These are phyloP conservation scores for Tricholauxania praeusta DNA, from an alignment of 2,888 invertebrate species.

Conservation along the genomic window DNA sequence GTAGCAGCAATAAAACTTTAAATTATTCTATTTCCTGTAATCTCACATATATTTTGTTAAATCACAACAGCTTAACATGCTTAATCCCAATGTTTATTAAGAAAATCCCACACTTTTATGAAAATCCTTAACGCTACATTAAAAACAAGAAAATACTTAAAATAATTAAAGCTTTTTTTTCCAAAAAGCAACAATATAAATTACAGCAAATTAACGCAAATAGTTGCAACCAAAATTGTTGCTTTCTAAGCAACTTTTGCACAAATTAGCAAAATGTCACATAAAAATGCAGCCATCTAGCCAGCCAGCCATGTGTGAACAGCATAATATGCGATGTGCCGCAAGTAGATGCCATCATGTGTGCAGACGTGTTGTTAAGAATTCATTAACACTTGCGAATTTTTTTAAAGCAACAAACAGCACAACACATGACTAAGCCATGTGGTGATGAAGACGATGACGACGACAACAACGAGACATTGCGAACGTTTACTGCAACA, in stretches of 20 bases:
- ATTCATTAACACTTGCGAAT: slow-evolving; percentile 31
- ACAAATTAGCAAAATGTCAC: slow-evolving; percentile 28
- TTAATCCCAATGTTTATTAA: too few relatives aligned
- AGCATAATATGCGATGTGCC: not conserved
- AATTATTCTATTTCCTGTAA: too few relatives aligned
- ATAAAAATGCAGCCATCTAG: slow-evolving; percentile 13
- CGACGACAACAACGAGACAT: not conserved
- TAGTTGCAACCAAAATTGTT: slow-evolving; percentile 22
- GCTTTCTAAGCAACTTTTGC: not conserved
- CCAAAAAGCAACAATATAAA: not conserved
- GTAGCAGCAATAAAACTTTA: too few relatives aligned
- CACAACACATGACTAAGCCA: too few relatives aligned
- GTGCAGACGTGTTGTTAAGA: too few relatives aligned
- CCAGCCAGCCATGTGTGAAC: not conserved
- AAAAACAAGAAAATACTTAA: slow-evolving; percentile 14
- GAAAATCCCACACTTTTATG: not conserved
- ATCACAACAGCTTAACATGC: too few relatives aligned
- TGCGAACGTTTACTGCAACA: slow-evolving; percentile 2
- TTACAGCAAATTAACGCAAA: slow-evolving; percentile 27
- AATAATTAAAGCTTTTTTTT: slow-evolving; percentile 17
- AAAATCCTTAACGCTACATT: slow-evolving; percentile 41
- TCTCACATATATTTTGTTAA: too few relatives aligned
- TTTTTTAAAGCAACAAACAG: not conserved
- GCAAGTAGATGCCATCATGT: too few relatives aligned
- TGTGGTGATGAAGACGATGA: not conserved